Percentiles rank a stretch among this genome's conserved stretches.
These are phyloP conservation scores for Octopus bimaculoides DNA, from an alignment of 1,140 invertebrate species.

Conservation along the genomic window DNA sequence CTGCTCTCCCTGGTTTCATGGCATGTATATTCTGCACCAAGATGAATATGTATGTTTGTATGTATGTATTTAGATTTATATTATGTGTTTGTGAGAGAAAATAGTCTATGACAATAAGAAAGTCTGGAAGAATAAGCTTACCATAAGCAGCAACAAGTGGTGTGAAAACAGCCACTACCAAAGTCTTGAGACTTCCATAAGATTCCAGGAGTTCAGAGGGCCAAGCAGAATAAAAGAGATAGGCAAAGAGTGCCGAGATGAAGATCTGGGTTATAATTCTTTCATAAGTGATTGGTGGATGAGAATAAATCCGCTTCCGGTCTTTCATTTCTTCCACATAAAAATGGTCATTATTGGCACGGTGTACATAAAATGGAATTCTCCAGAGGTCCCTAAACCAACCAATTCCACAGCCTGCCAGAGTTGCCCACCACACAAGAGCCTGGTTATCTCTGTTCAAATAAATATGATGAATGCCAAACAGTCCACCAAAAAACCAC, in stretches of 20 bases:
- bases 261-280: conserved; percentile 75
- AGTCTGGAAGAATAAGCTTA: conserved; percentile 54
- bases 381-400: conserved; percentile 83
- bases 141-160: conserved; percentile 74
- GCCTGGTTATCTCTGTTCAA: conserved; percentile 84
- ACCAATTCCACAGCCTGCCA: conserved; percentile 83
- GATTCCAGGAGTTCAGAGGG: conserved; percentile 62
- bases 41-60: no score
- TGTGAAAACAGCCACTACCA: conserved; percentile 47
- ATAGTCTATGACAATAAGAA: no score
- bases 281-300: conserved; percentile 76
- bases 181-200: conserved; percentile 16
- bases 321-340: conserved; percentile 69
- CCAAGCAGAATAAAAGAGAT: conserved; percentile 72
- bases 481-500: conserved; percentile 83
- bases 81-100: no score
- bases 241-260: conserved; percentile 77
- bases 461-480: conserved; percentile 90
- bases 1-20: no score
- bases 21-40: no score
- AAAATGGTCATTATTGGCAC: conserved; percentile 76
- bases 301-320: conserved; percentile 67
- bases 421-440: conserved; percentile 80
- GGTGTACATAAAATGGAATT: conserved; percentile 82
- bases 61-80: no score